Base-by-base conservation (phyloP, 2,113 vertebrate genomes). In the Ardeotis arabs region DNA sequence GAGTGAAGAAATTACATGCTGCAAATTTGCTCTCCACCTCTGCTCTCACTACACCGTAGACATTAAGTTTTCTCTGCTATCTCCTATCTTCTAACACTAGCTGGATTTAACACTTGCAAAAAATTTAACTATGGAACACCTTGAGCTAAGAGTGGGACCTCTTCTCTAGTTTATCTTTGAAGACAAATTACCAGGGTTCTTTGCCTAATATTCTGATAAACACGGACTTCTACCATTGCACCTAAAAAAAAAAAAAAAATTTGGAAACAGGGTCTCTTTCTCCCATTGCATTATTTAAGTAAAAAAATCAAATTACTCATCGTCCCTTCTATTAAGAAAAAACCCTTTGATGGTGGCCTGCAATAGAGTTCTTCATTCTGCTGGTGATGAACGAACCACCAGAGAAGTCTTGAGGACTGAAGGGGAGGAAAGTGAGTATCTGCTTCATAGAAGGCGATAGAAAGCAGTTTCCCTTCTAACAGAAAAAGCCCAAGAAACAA, bases 351-450 rank as follows among this genome's bases (percentile, higher is more conserved):
- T 25, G 73, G 15, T 41, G 50, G 53, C 22, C 24, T 58, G 0
- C 45, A 89, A 28, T 4, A 56, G 8, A 73, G 5, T 47, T 93
- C 78, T 86, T 79, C 41, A 24, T 58, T 73, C n/a, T 72, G 28
- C 39, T 41, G 3, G 21, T 60, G 53, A 60, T 31, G 49, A 87
- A 83, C 0, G 0, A 84, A 63, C 2, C 3, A 76, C 7, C 37
- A 77, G 33, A 84, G 25, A 80, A 63, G 31, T 10, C 27, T n/a
- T 76, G 63, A 93, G 80, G 41, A 79, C 24, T 66, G 37, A 87
- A 44, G 8, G 4, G 9, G 21, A 64, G 24, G 21, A 84, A 87
- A 66, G 29, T 29, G 23, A 89, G 2, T 39, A 84, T 41, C 31
- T 80, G 18, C 29, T 62, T 64, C 62, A 41, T 47, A 37, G 27